phyloP scores from a whole-genome alignment of 2,113 vertebrate genomes.

The Marmota flaviventris region DNA sequence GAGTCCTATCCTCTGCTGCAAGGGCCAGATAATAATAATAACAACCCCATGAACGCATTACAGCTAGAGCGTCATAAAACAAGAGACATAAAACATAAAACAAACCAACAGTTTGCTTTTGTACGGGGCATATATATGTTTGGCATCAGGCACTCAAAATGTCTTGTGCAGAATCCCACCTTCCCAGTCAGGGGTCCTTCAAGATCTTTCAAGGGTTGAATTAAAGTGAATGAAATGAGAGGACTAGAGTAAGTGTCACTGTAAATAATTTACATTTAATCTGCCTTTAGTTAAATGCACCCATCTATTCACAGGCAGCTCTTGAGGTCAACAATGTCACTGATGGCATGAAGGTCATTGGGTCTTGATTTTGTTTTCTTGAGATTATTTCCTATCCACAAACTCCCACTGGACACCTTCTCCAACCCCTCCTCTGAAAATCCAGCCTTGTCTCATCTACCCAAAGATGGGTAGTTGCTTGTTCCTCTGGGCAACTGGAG shows the following conservation, averaged over 20 bases:
- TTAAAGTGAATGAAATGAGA: constrained; percentile 33
- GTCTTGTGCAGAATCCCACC: neutral
- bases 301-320: neutral
- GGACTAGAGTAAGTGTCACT: neutral
- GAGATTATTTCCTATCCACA: neutral
- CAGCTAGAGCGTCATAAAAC: neutral
- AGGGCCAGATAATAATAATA: neutral
- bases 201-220: neutral
- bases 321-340: neutral
- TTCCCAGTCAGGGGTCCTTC: too few relatives aligned
- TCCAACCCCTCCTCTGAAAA: neutral
- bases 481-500: neutral
- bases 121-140: accelerated
- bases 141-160: neutral
- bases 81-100: neutral
- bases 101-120: neutral
- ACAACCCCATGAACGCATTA: neutral
- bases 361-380: neutral
- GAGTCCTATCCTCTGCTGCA: neutral
- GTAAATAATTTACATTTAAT: constrained; percentile 63
- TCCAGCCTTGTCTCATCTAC: neutral
- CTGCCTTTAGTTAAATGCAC: neutral
- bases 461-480: accelerated
- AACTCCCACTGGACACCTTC: neutral
- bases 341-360: neutral